These are phyloP conservation scores for Labeo catla DNA, from an alignment of 2,113 vertebrate genomes.

Conservation along the genomic window DNA sequence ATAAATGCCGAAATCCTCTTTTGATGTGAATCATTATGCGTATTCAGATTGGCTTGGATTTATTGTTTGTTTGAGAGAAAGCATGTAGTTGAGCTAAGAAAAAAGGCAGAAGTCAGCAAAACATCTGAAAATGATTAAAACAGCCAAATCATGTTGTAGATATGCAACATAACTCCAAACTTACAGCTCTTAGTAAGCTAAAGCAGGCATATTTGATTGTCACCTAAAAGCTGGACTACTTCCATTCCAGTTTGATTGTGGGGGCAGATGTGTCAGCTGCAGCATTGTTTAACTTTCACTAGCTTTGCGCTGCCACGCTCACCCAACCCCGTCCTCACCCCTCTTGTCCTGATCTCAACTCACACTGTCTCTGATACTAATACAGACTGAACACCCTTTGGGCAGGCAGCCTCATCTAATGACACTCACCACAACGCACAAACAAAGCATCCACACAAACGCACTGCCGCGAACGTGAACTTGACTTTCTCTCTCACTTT, in stretches of 20 bases:
- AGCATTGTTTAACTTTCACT: conserved; percentile 1
- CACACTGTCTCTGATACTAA: not conserved
- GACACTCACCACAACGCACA: conserved; percentile 1
- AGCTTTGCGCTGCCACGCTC: not conserved
- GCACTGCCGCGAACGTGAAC: not conserved
- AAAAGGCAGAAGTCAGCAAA: not conserved
- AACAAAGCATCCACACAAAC: conserved; percentile 5
- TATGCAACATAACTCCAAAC: not conserved
- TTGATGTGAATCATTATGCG: not conserved
- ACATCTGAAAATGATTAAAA: not conserved
- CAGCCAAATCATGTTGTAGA: not conserved
- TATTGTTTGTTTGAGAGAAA: not conserved
- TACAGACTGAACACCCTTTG: conserved; percentile 35
- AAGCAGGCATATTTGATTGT: not conserved
- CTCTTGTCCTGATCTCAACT: conserved; percentile 26
- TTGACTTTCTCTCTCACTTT: not conserved
- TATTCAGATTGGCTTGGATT: not conserved
- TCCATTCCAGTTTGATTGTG: not conserved
- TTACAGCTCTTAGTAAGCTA: not conserved
- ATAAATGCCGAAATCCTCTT: not conserved
- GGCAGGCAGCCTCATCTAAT: conserved; percentile 2
- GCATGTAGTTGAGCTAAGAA: not conserved
- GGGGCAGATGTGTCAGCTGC: not conserved
- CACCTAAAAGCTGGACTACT: not conserved
- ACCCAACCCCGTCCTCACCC: not conserved